Base-by-base conservation (phyloP, 2,797 vertebrate species). In the Perodicticus potto region DNA sequence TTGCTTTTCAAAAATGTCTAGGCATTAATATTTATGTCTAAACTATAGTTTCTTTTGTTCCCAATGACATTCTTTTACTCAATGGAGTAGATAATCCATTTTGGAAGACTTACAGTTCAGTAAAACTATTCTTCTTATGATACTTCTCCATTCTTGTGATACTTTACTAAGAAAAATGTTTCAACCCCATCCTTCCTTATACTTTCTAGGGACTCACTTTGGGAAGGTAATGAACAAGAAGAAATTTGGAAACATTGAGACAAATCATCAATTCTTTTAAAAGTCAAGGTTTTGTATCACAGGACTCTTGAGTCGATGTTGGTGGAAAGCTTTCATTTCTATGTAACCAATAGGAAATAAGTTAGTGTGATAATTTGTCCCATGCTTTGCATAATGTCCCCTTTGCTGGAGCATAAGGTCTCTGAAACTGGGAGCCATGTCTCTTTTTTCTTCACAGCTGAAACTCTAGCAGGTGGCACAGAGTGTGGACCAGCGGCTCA, bases 61-160 rank as follows among this genome's bases (percentile, higher is more conserved):
- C 78, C 34, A 5, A 0, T 45, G 78, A 91, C 70, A 80, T 23
- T 92, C 78, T 95, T 81, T 76, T 95, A 32, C 80, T 96, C 29
- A 55, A 20, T 85, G 82, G 91, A 84, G 40, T 53, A 87, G 29
- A n/a, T 70, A 91, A 95, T 96, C 43, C 57, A 57, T 82, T 97
- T 93, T 53, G 55, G 91, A 91, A 93, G 95, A 89, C 82, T 82
- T 67, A 59, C 10, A 87, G 49, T 89, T 45, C 32, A 3, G 61
- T 81, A 59, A 97, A 89, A 96, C 2, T 69, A 49, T 84, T 97
- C 49, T 49, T 49, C 49, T 53, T 53, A 4, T 53, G 49, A 53
- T 53, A 53, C 49, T 53, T 53, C 49, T 53, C 49, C 49, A 16
- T 53, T 17, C 49, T 16, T 53, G 14, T 53, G 49, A 53, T 53